phyloP scores from a whole-genome alignment of 2,888 invertebrate genomes.

The Poecilus cupreus region DNA sequence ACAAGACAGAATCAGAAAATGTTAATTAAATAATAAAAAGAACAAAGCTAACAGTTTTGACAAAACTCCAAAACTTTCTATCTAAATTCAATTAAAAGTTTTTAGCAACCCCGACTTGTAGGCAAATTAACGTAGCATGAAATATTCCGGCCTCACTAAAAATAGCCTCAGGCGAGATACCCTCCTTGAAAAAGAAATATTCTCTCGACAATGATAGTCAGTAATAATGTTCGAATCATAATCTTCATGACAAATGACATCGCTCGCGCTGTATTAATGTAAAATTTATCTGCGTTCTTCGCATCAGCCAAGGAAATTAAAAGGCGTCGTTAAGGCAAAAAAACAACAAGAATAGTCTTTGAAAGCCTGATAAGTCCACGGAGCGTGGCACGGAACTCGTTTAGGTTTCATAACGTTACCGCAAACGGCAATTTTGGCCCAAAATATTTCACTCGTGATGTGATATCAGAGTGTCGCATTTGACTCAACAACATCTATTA shows the following conservation, averaged over 20 bases:
- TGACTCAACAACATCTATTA: conserved; percentile 58
- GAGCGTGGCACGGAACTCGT: conserved; percentile 3
- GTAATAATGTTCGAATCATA: background rate
- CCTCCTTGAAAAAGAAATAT: background rate
- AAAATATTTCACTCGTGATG: conserved; percentile 46
- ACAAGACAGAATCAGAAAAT: conserved; percentile 46
- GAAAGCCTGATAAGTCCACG: conserved; percentile 34
- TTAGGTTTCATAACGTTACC: conserved; percentile 28
- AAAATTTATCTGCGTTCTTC: conserved; percentile 25
- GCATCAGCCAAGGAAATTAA: conserved; percentile 48
- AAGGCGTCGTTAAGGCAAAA: conserved; percentile 10
- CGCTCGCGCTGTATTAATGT: background rate
- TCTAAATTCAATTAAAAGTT: conserved; percentile 52
- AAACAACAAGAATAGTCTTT: conserved; percentile 28
- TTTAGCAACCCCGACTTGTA: conserved; percentile 42
- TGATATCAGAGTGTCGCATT: conserved; percentile 58
- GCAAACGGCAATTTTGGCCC: conserved; percentile 46
- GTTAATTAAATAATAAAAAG: conserved; percentile 55
- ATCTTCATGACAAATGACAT: conserved; percentile 15
- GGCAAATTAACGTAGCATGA: conserved; percentile 41
- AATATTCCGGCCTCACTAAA: conserved; percentile 25
- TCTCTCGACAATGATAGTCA: background rate
- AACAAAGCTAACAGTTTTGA: conserved; percentile 38
- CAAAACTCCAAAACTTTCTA: conserved; percentile 48
- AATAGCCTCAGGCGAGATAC: background rate